These are phyloP conservation scores for Tringa solitaria DNA, from an alignment of 2,113 vertebrate species.

Conservation along the genomic window DNA sequence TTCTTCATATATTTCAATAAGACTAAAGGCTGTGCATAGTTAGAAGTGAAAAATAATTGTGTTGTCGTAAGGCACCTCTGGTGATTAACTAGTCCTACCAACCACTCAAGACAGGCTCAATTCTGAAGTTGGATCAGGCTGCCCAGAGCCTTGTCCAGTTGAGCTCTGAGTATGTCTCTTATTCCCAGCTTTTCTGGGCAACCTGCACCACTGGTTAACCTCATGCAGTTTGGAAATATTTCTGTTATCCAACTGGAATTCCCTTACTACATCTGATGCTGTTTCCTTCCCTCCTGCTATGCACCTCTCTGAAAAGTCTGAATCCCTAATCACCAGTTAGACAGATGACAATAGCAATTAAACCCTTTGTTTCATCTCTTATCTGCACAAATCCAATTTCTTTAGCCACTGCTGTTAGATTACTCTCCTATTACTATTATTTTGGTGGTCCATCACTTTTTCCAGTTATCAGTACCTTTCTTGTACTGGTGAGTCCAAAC, in stretches of 20 bases:
- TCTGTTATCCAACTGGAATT: not conserved
- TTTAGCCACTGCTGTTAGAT: not conserved
- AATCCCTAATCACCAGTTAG: not conserved
- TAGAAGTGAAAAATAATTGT: not conserved
- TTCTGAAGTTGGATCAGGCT: not conserved
- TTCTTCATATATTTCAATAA: not conserved
- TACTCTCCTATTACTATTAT: not conserved
- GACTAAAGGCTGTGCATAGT: not conserved
- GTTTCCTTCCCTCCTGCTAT: not conserved
- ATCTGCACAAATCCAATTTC: not conserved
- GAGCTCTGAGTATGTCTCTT: not conserved
- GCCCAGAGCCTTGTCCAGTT: not conserved
- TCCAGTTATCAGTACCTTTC: not conserved
- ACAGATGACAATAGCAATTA: not conserved
- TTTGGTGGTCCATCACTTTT: not conserved
- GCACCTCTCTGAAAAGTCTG: not conserved
- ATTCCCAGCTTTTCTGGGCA: not conserved
- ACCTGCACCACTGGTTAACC: not conserved
- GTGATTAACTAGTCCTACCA: not conserved
- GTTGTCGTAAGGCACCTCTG: not conserved
- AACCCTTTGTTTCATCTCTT: not conserved
- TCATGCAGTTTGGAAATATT: not conserved
- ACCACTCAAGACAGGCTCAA: not conserved
- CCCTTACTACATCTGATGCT: not conserved
- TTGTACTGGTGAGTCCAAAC: not conserved